These are phyloP conservation scores for Cantharis rufa DNA, from an alignment of 2,888 invertebrate genomes.

Conservation along the genomic window DNA sequence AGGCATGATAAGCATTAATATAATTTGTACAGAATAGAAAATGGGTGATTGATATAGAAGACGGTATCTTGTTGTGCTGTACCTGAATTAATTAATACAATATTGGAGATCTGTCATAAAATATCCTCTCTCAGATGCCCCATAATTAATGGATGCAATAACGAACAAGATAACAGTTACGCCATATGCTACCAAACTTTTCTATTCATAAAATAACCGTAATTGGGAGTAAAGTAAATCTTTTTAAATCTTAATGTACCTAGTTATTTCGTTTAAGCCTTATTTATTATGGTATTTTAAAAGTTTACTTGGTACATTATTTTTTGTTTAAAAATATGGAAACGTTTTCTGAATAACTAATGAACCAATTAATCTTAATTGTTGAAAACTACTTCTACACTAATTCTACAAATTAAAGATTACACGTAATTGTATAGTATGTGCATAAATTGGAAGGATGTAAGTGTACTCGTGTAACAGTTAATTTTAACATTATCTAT, in stretches of 20 bases:
- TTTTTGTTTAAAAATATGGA: not conserved
- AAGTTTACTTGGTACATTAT: not conserved
- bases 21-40: not conserved
- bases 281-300: not conserved
- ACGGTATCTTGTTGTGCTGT: conserved; percentile 22
- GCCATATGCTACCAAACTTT: conserved; percentile 40
- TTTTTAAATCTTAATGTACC: not conserved
- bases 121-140: conserved; percentile 47
- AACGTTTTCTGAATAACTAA: conserved; percentile 9
- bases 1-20: not conserved
- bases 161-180: conserved; percentile 36
- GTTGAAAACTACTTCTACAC: not conserved
- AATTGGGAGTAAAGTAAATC: not conserved
- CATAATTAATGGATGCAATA: conserved; percentile 47
- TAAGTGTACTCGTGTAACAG: not conserved
- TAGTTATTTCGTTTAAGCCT: not conserved
- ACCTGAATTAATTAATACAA: conserved; percentile 50
- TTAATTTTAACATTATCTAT: not conserved
- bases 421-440: not conserved
- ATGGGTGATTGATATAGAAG: conserved; percentile 6
- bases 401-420: not conserved
- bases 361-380: conserved; percentile 8
- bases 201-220: conserved; percentile 12
- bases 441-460: not conserved
- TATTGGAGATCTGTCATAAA: conserved; percentile 47